Percentiles rank a stretch among this genome's conserved stretches.
Evolutionary conservation across 2,888 invertebrate species (phyloP).

Genomic region (Trichopoda pennipes): DNA sequence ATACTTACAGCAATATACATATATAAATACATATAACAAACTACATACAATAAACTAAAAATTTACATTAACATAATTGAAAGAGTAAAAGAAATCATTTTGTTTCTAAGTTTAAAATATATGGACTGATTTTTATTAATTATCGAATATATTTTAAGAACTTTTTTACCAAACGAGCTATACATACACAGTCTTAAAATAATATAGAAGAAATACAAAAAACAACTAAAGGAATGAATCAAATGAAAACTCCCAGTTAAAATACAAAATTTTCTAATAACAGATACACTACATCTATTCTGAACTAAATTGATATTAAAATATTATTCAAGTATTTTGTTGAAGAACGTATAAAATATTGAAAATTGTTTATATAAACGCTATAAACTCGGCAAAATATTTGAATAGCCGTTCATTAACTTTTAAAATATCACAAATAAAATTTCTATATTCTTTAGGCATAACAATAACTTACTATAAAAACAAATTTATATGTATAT

Average conservation of each 20-base stretch:
- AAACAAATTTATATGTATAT: constrained; percentile 26
- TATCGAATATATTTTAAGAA: constrained; percentile 64
- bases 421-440: no score
- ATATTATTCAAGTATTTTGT: constrained; percentile 15
- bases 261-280: constrained; percentile 31
- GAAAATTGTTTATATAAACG: not conserved
- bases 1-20: constrained; percentile 38
- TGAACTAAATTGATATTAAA: constrained; percentile 21
- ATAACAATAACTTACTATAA: constrained; percentile 21
- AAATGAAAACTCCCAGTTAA: constrained; percentile 32
- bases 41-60: constrained; percentile 33
- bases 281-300: constrained; percentile 2
- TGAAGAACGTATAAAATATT: not conserved
- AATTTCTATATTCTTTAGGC: constrained; percentile 21
- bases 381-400: not conserved
- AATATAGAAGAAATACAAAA: not conserved
- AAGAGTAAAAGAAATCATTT: constrained; percentile 49
- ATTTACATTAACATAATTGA: constrained; percentile 42
- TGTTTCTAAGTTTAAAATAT: constrained; percentile 61
- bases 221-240: constrained; percentile 43
- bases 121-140: constrained; percentile 67
- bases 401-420: not conserved
- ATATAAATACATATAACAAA: constrained; percentile 30
- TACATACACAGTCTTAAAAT: constrained; percentile 46
- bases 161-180: constrained; percentile 61